These are phyloP conservation scores for Gorsachius magnificus DNA, from an alignment of 2,797 vertebrate species.

Conservation along the genomic window DNA sequence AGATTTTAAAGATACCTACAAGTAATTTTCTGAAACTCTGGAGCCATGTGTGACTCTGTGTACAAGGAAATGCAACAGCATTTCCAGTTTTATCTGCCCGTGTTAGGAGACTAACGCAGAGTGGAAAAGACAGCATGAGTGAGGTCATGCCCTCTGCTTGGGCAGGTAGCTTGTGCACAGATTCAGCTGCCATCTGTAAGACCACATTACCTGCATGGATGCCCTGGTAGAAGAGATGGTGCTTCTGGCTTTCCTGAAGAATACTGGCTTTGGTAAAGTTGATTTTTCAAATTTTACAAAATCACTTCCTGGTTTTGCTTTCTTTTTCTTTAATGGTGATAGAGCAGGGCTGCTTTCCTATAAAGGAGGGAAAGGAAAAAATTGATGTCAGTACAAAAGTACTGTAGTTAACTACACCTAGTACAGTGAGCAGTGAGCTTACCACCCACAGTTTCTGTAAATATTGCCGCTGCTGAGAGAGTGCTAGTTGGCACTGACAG, in stretches of 20 bases:
- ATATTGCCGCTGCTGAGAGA: background rate
- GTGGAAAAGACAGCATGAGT: background rate
- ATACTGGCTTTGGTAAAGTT: conserved; percentile 78
- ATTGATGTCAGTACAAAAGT: background rate
- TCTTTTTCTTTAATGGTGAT: conserved; percentile 59
- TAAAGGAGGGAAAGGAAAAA: background rate
- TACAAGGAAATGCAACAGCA: background rate
- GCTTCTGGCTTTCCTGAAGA: conserved; percentile 79
- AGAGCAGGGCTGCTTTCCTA: conserved; percentile 51
- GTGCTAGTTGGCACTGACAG: background rate
- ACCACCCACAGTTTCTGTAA: background rate
- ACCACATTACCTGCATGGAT: conserved; percentile 52
- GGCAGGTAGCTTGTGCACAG: background rate
- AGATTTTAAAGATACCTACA: background rate
- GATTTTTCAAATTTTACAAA: conserved; percentile 73
- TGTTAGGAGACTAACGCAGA: background rate
- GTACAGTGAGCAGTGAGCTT: background rate
- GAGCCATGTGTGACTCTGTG: background rate
- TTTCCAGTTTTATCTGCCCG: background rate
- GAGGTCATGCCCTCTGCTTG: background rate
- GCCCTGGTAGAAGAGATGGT: background rate
- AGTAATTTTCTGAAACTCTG: background rate
- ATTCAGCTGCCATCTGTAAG: background rate
- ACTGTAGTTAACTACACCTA: background rate
- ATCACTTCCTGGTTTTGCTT: conserved; percentile 35